Base-by-base conservation (phyloP, 1,140 invertebrate genomes). In the Eciton burchellii region DNA sequence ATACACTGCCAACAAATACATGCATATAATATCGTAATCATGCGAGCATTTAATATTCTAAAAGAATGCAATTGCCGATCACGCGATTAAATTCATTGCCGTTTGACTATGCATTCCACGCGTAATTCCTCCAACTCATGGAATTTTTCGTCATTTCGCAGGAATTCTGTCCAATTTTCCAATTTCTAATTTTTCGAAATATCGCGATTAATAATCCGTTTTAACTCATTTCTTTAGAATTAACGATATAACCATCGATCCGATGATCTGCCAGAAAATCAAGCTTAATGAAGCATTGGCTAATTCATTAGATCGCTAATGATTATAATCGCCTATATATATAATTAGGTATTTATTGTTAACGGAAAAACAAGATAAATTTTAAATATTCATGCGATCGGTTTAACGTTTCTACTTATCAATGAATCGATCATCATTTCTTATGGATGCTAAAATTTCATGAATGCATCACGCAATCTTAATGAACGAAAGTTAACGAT, bases 51-150 rank as follows among this genome's bases (percentile, higher is more conserved):
- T 16, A 16, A n/a, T 52, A 54, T 35, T 1, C 21, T 9, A 45
- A 29, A 11, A 45, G 3, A 3, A 26, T 5, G 45, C 6, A 3
- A n/a, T 73, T 54, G 26, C 47, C 19, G 43, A 81, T 24, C 43
- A 60, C 43, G 29, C 24, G n/a, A 72, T 81, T 66, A 83, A 76
- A 62, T 63, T 73, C 68, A 12, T 19, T 35, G 12, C 26, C 3
- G 11, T 12, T 41, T 35, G 41, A 68, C 41, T 66, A 29, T 68
- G 52, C 11, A 57, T 59, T 59, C 35, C 45, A 35, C 26, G 14
- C 19, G 45, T 9, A 2, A 41, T 65, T 52, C 29, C 29, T 54
- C n/a, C 52, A 21, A 65, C 3, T 26, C 35, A 26, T 6, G 14
- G 43, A 29, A 43, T 26, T 29, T 19, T 21, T 43, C 16, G 14